Evolutionary conservation across 1,140 invertebrate species (phyloP).

Genomic region (Nasonia vitripennis): DNA sequence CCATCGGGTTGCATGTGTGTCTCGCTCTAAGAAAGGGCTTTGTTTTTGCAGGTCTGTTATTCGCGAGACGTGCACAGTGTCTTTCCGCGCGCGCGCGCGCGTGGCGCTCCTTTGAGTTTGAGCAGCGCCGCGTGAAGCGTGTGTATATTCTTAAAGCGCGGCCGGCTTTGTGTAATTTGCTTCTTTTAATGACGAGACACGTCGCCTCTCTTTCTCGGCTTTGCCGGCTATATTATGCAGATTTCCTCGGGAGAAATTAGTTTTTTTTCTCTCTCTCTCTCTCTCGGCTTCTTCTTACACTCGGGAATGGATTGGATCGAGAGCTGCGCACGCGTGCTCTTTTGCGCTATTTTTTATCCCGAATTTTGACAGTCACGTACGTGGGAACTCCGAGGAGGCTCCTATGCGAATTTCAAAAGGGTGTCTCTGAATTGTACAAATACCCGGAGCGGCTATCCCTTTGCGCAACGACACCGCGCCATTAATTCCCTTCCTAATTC

Average conservation of each 20-base stretch:
- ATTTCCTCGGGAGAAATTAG: not conserved
- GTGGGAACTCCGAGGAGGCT: no score
- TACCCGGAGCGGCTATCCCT: no score
- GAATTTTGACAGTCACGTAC: no score
- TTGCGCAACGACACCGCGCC: no score
- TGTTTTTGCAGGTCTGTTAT: not conserved
- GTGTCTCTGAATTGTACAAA: no score
- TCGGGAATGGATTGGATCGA: not conserved
- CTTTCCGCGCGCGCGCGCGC: not conserved
- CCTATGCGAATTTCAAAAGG: no score
- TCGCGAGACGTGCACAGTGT: not conserved
- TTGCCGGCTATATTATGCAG: not conserved
- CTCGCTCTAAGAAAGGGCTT: not conserved
- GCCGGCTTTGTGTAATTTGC: constrained; percentile 14
- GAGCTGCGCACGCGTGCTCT: not conserved
- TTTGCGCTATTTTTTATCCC: no score
- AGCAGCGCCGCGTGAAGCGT: constrained; percentile 27
- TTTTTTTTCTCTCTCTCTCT: not conserved
- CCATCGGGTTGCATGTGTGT: constrained; percentile 15
- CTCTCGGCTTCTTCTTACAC: not conserved
- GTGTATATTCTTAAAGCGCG: constrained; percentile 6
- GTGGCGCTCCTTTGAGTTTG: constrained; percentile 37
- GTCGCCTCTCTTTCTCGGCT: not conserved
- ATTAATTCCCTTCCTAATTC: no score
- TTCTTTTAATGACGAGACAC: constrained; percentile 3